Conservation (phyloP, 2,113 vertebrate genomes). For the Megaceryle maxima region DNA sequence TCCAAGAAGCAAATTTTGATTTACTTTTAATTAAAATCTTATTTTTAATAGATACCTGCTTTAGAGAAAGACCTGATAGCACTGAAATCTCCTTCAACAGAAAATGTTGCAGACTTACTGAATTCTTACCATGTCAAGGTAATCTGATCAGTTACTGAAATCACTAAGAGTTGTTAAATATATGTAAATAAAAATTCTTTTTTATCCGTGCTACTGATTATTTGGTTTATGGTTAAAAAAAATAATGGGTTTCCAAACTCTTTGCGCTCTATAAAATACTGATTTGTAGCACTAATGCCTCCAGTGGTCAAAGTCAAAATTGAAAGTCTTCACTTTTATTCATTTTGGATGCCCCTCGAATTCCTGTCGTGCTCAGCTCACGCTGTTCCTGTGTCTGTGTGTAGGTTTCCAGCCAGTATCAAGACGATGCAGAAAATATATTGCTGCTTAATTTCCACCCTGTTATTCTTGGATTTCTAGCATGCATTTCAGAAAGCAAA, state of each 20-base stretch:
- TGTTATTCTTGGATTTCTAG: background rate
- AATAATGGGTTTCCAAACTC: background rate
- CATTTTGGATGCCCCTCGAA: background rate
- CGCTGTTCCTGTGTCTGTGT: background rate
- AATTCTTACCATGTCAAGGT: constrained; percentile 88
- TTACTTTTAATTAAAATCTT: background rate
- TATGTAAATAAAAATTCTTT: background rate
- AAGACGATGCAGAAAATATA: background rate
- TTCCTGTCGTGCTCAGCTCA: background rate
- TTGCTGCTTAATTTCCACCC: background rate
- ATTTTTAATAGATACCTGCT: constrained; percentile 76
- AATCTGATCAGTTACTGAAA: background rate
- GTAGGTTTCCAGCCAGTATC: background rate
- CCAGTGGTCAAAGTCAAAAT: background rate
- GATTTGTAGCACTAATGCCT: background rate
- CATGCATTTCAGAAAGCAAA: background rate
- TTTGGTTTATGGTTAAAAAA: background rate
- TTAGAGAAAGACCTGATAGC: constrained; percentile 88
- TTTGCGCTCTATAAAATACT: background rate
- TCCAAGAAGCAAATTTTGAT: background rate
- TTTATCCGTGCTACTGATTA: background rate
- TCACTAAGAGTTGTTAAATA: background rate
- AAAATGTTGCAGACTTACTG: constrained; percentile 80
- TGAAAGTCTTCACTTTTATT: background rate
- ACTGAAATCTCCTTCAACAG: constrained; percentile 83